A percentile compares a stretch with the other conserved stretches of the same genome.
phyloP scores from a whole-genome alignment of 2,888 invertebrate species.

The Mythimna albipuncta region DNA sequence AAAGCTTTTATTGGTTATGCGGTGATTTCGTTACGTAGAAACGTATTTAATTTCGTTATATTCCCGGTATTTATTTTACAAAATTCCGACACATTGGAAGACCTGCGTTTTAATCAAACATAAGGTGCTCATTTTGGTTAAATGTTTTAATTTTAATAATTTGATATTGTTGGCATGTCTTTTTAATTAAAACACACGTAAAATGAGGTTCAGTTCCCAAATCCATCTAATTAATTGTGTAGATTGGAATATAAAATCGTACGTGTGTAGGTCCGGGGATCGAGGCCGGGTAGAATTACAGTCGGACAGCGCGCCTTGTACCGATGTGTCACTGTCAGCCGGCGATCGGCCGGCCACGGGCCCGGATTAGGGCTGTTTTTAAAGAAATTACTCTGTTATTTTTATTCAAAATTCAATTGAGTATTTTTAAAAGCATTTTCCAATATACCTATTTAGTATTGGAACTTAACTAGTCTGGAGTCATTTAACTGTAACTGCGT shows the following conservation, averaged over 20 bases:
- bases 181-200: conserved; percentile 55
- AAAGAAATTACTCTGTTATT: conserved; percentile 84
- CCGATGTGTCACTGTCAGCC: conserved; percentile 91
- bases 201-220: conserved; percentile 58
- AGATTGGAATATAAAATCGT: conserved; percentile 82
- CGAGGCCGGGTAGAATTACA: conserved; percentile 87
- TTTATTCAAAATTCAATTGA: conserved; percentile 45
- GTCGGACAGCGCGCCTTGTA: conserved; percentile 88
- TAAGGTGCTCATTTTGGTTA: conserved; percentile 31
- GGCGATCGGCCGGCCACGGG: conserved; percentile 79
- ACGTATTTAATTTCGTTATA: conserved; percentile 24
- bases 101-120: conserved; percentile 35
- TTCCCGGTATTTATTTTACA: conserved; percentile 25
- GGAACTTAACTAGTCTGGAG: background rate
- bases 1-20: conserved; percentile 55
- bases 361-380: conserved; percentile 86
- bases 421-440: conserved; percentile 23
- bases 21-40: conserved; percentile 40
- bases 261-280: conserved; percentile 70
- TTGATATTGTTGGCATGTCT: conserved; percentile 43
- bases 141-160: conserved; percentile 47
- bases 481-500: background rate
- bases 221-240: conserved; percentile 78
- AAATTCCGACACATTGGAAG: conserved; percentile 16
- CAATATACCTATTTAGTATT: background rate